A percentile compares a stretch with the other conserved stretches of the same genome.
phyloP scores from a whole-genome alignment of 2,888 invertebrate species.

The Loripinus fragilis region DNA sequence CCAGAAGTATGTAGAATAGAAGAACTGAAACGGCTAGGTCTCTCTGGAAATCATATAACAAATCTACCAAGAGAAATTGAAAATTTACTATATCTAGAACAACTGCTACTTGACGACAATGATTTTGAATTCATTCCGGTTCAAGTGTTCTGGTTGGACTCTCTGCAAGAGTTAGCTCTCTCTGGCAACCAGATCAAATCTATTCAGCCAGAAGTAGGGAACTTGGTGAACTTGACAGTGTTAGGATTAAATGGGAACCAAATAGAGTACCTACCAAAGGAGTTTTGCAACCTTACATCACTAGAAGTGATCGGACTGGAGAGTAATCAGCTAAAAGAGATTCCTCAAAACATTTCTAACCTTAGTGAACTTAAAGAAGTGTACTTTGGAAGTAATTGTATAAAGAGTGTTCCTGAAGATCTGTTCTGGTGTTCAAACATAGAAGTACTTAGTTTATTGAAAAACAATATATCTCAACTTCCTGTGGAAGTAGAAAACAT shows the following conservation, averaged over 20 bases:
- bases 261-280: slow-evolving; percentile 72
- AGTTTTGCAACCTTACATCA: slow-evolving; percentile 66
- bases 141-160: slow-evolving; percentile 77
- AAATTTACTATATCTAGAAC: slow-evolving; percentile 72
- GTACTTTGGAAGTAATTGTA: slow-evolving; percentile 76
- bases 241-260: slow-evolving; percentile 78
- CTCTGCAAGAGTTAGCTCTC: slow-evolving; percentile 75
- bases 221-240: slow-evolving; percentile 70
- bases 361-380: slow-evolving; percentile 76
- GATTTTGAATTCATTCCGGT: slow-evolving; percentile 80
- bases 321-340: slow-evolving; percentile 71
- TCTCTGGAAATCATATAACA: slow-evolving; percentile 79
- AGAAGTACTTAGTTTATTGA: slow-evolving; percentile 73
- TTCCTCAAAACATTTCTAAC: slow-evolving; percentile 76
- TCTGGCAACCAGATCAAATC: slow-evolving; percentile 75
- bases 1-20: slow-evolving; percentile 78
- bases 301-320: slow-evolving; percentile 76
- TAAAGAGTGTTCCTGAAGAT: slow-evolving; percentile 76
- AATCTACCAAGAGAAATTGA: slow-evolving; percentile 79
- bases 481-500: slow-evolving; percentile 79
- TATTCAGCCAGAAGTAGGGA: slow-evolving; percentile 73
- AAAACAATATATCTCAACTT: slow-evolving; percentile 74
- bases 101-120: slow-evolving; percentile 78
- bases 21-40: slow-evolving; percentile 70
- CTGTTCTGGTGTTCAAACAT: slow-evolving; percentile 77